phyloP scores from a whole-genome alignment of 2,797 vertebrate species.

The Sebastes taczanowskii region DNA sequence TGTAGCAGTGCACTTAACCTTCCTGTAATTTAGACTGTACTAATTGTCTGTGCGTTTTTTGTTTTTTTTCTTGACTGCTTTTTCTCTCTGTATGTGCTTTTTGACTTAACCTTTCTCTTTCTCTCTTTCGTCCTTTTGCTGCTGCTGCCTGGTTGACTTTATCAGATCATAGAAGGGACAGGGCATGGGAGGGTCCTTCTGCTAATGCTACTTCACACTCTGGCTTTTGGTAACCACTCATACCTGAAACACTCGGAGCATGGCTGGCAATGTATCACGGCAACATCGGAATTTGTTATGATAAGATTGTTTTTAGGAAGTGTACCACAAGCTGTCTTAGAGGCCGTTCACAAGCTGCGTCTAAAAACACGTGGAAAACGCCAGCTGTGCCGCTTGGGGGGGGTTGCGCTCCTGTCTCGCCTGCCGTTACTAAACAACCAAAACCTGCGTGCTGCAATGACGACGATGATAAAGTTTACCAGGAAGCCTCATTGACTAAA shows the following conservation, averaged over 20 bases:
- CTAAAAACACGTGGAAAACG: too few relatives aligned
- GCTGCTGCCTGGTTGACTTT: conserved; percentile 55
- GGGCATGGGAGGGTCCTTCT: conserved; percentile 39
- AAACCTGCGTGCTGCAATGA: too few relatives aligned
- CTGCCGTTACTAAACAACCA: too few relatives aligned
- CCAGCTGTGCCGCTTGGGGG: too few relatives aligned
- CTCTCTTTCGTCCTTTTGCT: background rate
- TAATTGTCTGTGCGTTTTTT: conserved; percentile 1
- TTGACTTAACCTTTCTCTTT: conserved; percentile 32
- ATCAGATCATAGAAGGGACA: conserved; percentile 33
- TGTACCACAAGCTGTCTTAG: background rate
- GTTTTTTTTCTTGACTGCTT: background rate
- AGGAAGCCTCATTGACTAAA: too few relatives aligned
- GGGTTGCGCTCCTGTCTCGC: too few relatives aligned
- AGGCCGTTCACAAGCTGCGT: too few relatives aligned
- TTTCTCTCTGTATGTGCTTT: conserved; percentile 13
- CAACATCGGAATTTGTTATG: background rate
- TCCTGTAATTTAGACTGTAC: conserved; percentile 37
- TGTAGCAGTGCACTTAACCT: conserved; percentile 21
- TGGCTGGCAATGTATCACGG: conserved; percentile 26
- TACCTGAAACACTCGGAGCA: conserved; percentile 8
- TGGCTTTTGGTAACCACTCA: conserved; percentile 59
- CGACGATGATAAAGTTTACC: too few relatives aligned
- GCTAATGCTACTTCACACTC: conserved; percentile 38
- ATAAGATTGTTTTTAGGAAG: background rate